Base-by-base conservation (phyloP, 2,888 invertebrate species). In the Lomographa bimaculata region DNA sequence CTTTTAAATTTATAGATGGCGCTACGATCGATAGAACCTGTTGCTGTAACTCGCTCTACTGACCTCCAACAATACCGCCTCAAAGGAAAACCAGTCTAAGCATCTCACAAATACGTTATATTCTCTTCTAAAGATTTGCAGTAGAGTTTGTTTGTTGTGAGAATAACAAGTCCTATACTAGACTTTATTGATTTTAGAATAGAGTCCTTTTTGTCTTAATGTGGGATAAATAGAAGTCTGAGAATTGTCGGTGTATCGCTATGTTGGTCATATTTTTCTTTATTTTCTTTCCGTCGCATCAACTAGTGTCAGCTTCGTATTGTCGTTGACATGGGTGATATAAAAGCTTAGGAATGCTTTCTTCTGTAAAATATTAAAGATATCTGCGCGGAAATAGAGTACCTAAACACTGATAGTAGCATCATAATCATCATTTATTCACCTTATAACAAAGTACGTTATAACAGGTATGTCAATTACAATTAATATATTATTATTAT, bases 11-110 rank as follows among this genome's bases (percentile, higher is more conserved):
- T 40, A 44, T 72, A 80, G 77, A 71, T 73, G 79, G 70, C 79
- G 74, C 63, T 50, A 42, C 58, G 58, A 72, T 77, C 77, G 58
- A 78, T 77, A 61, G 51, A 58, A 78, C 79, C 71, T 79, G 79
- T 78, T 79, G 75, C 71, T 50, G 46, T 23, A 29, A 49, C 43
- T 51, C 71, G 74, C 60, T 71, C 79, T 55, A 76, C 63, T 79
- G 67, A 76, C 77, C 77, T 72, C 64, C 62, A 61, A 65, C 41
- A 48, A 29, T 27, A 35, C 2, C 3, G 1, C 18, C 3, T 8
- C 48, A 46, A 47, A 40, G 41, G 12, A 64, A 64, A 57, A 50
- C 2, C 14, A 6, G 14, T 34, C 33, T 34, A 8, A 43, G 35
- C 2, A 0, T 2, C 23, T 19, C 16, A 5, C 3, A n/a, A 27